Evolutionary conservation across 2,113 vertebrate genomes (phyloP), one percentile per base, ranked within the genome.

Genomic region (Taxidea taxus): DNA sequence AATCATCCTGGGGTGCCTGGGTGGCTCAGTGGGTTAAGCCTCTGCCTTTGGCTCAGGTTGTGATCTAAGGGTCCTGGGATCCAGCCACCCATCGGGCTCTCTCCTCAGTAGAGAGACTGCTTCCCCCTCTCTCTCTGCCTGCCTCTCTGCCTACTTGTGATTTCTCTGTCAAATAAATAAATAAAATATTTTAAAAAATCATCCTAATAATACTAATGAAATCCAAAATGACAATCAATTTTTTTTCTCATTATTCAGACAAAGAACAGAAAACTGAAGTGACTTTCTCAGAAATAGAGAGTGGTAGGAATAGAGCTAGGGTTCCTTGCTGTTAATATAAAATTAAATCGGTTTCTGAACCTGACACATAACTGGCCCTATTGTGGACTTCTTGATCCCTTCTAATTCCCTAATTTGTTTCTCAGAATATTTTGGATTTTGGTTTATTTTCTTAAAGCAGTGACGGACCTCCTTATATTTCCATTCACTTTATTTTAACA

Each of bases 401-500:
- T 96, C 72, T 97, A 97, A 98, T 95, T 97, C 96, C 94, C 95
- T 95, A 97, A 96, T 96, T 91, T 93, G 93, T 95, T 97, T 94
- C 83, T 94, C 68, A 44, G 97, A 97, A 95, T 97, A 96, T 97
- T 88, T 97, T 96, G 93, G 85, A 94, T 49, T 87, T 97, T 60
- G 72, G 60, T 96, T 97, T 98, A 91, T 98, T 98, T 98, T 97
- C 89, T 95, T 98, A 97, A 97, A 90, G 47, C 66, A 62, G 89
- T 75, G 80, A 97, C 94, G 91, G 91, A 89, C 86, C 72, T 95
- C 78, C 94, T 95, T 94, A 97, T 91, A 72, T 97, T 98, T 97
- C 93, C 91, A 93, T 93, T 95, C 72, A 97, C 72, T 95, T 97
- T 97, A 95, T 95, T 97, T 97, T 94, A 96, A 90, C 64, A 95